Conservation (phyloP, 2,888 invertebrate genomes). For the Eupithecia insigniata region DNA sequence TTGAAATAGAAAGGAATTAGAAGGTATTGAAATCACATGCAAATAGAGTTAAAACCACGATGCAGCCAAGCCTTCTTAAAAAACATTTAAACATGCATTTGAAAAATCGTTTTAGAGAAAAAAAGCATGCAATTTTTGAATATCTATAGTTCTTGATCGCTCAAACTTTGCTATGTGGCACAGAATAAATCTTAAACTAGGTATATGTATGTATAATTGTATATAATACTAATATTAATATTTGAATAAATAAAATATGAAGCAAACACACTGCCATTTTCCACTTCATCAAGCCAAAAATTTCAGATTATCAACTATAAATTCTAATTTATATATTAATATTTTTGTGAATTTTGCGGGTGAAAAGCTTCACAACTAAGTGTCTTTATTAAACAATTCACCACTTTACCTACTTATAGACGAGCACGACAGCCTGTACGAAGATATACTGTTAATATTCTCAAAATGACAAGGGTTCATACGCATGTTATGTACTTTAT, state of each 20-base stretch:
- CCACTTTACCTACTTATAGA: slow-evolving; percentile 72
- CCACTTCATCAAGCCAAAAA: slow-evolving; percentile 50
- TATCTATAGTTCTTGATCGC: slow-evolving; percentile 65
- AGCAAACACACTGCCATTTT: slow-evolving; percentile 48
- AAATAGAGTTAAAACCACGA: slow-evolving; percentile 15
- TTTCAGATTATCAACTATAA: slow-evolving; percentile 22
- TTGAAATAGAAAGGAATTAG: not conserved
- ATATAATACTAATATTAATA: slow-evolving; percentile 39
- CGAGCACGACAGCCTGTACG: slow-evolving; percentile 67
- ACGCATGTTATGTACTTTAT: not conserved
- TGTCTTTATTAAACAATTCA: slow-evolving; percentile 47
- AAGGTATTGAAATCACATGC: slow-evolving; percentile 32
- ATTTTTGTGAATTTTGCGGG: slow-evolving; percentile 24
- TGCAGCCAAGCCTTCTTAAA: slow-evolving; percentile 32
- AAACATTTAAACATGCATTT: slow-evolving; percentile 32
- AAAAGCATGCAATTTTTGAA: slow-evolving; percentile 42
- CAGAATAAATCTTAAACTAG: slow-evolving; percentile 46
- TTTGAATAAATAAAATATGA: slow-evolving; percentile 34
- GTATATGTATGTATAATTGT: too few relatives aligned
- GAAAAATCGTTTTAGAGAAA: slow-evolving; percentile 15
- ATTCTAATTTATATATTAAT: slow-evolving; percentile 2
- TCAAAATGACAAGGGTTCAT: slow-evolving; percentile 28
- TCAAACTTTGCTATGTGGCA: slow-evolving; percentile 68
- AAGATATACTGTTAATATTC: slow-evolving; percentile 49
- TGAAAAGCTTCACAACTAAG: slow-evolving; percentile 47